Percentiles rank a stretch among this genome's conserved stretches.
Evolutionary conservation across 2,113 vertebrate genomes (phyloP).

Genomic region (Paraplagusia blochii): DNA sequence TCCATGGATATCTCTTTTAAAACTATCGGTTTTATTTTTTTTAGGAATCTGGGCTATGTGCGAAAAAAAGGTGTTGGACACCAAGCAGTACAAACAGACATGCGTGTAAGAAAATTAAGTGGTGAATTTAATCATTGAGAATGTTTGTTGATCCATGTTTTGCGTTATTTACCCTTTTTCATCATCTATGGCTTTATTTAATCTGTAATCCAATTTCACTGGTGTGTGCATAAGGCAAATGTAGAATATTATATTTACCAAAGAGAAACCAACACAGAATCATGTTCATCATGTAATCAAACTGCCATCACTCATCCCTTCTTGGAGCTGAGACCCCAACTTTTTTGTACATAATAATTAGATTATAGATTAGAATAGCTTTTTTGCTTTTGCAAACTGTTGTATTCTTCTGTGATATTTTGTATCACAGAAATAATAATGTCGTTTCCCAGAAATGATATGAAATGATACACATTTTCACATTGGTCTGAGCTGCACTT

Average conservation of each 20-base stretch:
- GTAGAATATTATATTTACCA: too few relatives aligned
- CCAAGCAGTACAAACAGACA: slow-evolving; percentile 99
- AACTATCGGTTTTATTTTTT: slow-evolving; percentile 51
- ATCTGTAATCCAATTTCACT: too few relatives aligned
- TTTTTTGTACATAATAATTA: slow-evolving; percentile 42
- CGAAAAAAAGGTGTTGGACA: slow-evolving; percentile 96
- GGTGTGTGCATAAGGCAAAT: too few relatives aligned
- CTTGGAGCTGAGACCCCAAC: neutral
- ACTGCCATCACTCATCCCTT: slow-evolving; percentile 11
- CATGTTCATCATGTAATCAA: too few relatives aligned
- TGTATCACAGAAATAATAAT: too few relatives aligned
- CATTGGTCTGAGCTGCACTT: too few relatives aligned
- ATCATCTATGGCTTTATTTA: neutral
- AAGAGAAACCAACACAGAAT: too few relatives aligned
- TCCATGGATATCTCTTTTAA: too few relatives aligned
- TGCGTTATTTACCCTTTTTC: neutral
- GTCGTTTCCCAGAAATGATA: too few relatives aligned
- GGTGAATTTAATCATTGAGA: neutral
- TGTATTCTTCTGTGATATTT: slow-evolving; percentile 33
- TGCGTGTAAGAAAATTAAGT: slow-evolving; percentile 80
- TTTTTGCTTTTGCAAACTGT: slow-evolving; percentile 22
- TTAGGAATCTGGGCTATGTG: slow-evolving; percentile 98
- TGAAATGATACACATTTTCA: too few relatives aligned
- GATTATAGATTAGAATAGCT: neutral
- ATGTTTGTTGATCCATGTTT: neutral